Conservation (phyloP, 2,113 vertebrate species). For the Rhinolophus ferrumequinum region DNA sequence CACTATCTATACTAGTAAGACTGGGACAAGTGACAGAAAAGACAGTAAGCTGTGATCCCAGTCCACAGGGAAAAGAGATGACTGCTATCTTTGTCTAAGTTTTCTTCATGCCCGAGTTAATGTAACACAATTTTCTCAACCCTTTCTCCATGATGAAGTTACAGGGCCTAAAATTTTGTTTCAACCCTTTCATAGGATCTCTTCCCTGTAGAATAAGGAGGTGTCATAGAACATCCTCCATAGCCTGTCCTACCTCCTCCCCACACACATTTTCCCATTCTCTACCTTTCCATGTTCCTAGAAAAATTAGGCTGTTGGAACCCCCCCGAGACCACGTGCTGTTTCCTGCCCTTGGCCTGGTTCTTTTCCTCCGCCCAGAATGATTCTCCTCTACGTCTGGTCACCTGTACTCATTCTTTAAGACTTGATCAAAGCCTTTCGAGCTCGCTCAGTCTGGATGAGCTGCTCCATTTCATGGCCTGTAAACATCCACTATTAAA, state of each 20-base stretch:
- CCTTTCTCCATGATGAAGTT: not conserved
- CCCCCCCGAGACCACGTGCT: not conserved
- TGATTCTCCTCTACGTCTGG: not conserved
- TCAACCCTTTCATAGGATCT: not conserved
- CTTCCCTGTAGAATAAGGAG: not conserved
- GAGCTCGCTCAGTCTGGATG: not conserved
- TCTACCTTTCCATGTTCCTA: not conserved
- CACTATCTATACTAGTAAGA: not conserved
- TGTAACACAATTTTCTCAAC: not conserved
- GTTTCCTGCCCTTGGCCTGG: not conserved
- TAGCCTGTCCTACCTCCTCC: not conserved
- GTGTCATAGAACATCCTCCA: not conserved
- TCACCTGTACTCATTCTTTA: not conserved
- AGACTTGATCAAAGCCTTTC: not conserved
- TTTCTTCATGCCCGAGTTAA: not conserved
- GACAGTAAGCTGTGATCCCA: not conserved
- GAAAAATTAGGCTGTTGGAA: not conserved
- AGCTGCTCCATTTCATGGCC: not conserved
- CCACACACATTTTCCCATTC: not conserved
- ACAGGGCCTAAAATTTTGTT: not conserved
- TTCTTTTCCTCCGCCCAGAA: not conserved
- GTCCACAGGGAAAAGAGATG: not conserved
- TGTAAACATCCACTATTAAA: not conserved
- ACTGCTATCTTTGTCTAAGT: not conserved
- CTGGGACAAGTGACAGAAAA: not conserved